Evolutionary conservation across 1,140 invertebrate species (phyloP).

Genomic region (Bombus polaris): DNA sequence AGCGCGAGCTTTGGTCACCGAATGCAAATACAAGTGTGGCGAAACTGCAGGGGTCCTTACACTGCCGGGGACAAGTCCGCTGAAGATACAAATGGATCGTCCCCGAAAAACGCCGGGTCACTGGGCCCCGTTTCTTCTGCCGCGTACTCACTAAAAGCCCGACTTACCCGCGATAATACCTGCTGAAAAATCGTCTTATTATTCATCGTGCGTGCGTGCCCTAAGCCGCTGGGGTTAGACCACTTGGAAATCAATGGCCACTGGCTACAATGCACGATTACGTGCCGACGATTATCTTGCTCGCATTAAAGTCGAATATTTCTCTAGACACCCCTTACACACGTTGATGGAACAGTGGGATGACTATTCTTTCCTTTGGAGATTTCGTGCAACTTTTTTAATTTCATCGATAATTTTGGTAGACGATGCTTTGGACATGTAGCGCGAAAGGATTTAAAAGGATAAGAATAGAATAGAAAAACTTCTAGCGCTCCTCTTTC

Average conservation of each 20-base stretch:
- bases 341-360: not conserved
- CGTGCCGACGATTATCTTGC: slow-evolving; percentile 33
- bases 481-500: no score
- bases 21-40: slow-evolving; percentile 71
- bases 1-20: slow-evolving; percentile 41
- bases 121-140: not conserved
- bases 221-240: not conserved
- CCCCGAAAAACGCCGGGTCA: slow-evolving; percentile 54
- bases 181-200: slow-evolving; percentile 66
- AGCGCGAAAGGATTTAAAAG: no score
- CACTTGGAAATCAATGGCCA: slow-evolving; percentile 36
- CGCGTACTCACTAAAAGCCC: slow-evolving; percentile 40
- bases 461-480: no score
- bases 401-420: no score
- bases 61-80: slow-evolving; percentile 63
- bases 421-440: no score
- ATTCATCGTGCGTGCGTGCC: slow-evolving; percentile 52
- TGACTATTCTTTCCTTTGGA: not conserved
- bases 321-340: not conserved
- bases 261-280: slow-evolving; percentile 26
- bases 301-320: slow-evolving; percentile 46
- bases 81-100: slow-evolving; percentile 68
- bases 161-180: slow-evolving; percentile 60
- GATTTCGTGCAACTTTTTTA: no score
- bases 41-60: slow-evolving; percentile 68